Percentiles rank a stretch among this genome's conserved stretches.
Conservation (phyloP, 30 jellyfish, hydroid and myxozoan genomes). For the Morbakka virulenta region DNA sequence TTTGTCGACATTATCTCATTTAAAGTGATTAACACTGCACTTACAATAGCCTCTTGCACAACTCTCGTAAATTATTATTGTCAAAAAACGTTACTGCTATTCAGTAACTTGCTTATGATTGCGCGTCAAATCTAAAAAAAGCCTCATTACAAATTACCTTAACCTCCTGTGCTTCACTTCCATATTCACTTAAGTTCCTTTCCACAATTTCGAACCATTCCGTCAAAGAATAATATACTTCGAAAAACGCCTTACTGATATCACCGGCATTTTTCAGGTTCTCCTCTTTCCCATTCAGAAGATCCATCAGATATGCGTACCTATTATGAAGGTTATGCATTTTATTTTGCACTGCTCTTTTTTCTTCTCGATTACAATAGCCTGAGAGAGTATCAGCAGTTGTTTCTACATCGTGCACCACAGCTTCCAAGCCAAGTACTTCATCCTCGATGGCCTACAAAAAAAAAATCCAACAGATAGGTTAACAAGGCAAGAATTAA, state of each 20-base stretch:
- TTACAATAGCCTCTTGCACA: too few relatives aligned
- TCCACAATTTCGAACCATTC: conserved; percentile 64
- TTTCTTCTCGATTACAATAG: conserved; percentile 75
- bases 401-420: conserved; percentile 48
- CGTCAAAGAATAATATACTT: conserved; percentile 41
- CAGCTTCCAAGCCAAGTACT: conserved; percentile 52
- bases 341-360: conserved; percentile 56
- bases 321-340: conserved; percentile 34
- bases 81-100: too few relatives aligned
- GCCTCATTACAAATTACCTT: too few relatives aligned
- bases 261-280: conserved; percentile 56
- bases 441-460: conserved; percentile 26
- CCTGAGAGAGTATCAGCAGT: conserved; percentile 62
- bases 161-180: conserved; percentile 50
- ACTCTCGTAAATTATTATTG: too few relatives aligned
- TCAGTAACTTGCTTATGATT: too few relatives aligned
- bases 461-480: too few relatives aligned
- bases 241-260: conserved; percentile 40
- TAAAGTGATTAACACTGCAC: too few relatives aligned
- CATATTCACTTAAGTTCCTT: conserved; percentile 26
- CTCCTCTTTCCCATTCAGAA: conserved; percentile 31
- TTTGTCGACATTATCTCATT: too few relatives aligned
- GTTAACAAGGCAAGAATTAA: too few relatives aligned
- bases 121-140: too few relatives aligned
- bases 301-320: conserved; percentile 42